Evolutionary conservation across 2,797 vertebrate genomes (phyloP).

Genomic region (Karalla daura): DNA sequence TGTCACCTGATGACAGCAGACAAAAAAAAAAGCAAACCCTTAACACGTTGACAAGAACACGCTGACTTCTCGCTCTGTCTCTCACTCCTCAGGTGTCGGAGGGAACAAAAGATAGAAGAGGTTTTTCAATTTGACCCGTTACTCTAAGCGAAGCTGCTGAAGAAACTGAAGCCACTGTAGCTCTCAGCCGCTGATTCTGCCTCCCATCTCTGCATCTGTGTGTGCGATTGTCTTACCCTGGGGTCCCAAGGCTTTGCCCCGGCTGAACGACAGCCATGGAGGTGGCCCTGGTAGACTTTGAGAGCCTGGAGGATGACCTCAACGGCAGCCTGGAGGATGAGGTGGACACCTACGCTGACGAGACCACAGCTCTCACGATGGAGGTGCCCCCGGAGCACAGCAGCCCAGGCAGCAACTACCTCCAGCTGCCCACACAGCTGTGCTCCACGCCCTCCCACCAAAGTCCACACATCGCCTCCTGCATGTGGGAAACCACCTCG

Average conservation of each 20-base stretch:
- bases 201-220: conserved; percentile 12
- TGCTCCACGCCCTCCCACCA: conserved; percentile 43
- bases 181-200: conserved; percentile 17
- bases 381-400: conserved; percentile 69
- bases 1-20: conserved; percentile 21
- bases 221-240: conserved; percentile 35
- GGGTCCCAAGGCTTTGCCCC: conserved; percentile 55
- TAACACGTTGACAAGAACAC: conserved; percentile 17
- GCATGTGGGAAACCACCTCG: conserved; percentile 69
- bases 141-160: conserved; percentile 15
- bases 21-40: conserved; percentile 22
- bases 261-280: conserved; percentile 88
- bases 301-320: conserved; percentile 86
- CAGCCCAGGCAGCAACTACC: conserved; percentile 58
- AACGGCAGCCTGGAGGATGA: conserved; percentile 82
- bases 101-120: conserved; percentile 9
- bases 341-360: conserved; percentile 81
- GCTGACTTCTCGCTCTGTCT: conserved; percentile 45
- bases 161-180: conserved; percentile 21
- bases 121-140: conserved; percentile 7
- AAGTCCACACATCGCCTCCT: conserved; percentile 46
- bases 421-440: conserved; percentile 41
- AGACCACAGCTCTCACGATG: conserved; percentile 77
- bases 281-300: conserved; percentile 92
- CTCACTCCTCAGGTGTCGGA: conserved; percentile 52